Evolutionary conservation across 2,888 invertebrate species (phyloP).

Genomic region (Agrochola lychnidis): DNA sequence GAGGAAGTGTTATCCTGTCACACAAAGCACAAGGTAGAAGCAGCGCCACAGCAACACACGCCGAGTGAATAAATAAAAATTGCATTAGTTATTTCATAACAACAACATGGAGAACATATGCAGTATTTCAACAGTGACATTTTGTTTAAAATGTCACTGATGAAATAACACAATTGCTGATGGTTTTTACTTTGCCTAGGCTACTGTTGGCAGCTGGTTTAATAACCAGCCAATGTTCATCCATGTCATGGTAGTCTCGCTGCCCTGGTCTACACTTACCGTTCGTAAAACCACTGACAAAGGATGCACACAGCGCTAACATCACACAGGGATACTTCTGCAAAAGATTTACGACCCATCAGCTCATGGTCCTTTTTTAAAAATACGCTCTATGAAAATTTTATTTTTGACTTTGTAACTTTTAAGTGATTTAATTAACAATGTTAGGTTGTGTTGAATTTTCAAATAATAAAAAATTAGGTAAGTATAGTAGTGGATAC

Average conservation of each 20-base stretch:
- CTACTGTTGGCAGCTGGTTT: constrained; percentile 78
- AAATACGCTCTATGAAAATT: constrained; percentile 76
- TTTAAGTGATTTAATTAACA: constrained; percentile 62
- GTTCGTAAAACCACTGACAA: constrained; percentile 91
- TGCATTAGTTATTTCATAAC: constrained; percentile 87
- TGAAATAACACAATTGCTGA: constrained; percentile 82
- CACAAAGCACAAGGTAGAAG: constrained; percentile 92
- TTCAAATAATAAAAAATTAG: constrained; percentile 79
- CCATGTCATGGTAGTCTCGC: constrained; percentile 81
- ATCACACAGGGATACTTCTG: constrained; percentile 94
- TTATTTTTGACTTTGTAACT: constrained; percentile 52
- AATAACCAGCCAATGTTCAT: constrained; percentile 76
- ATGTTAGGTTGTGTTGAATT: constrained; percentile 72
- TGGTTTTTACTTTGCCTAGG: constrained; percentile 81
- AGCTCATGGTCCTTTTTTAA: constrained; percentile 88
- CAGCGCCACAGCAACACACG: constrained; percentile 91
- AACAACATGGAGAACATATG: constrained; percentile 80
- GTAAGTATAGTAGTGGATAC: constrained; percentile 90
- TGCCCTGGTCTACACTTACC: constrained; percentile 92
- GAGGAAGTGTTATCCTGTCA: constrained; percentile 91
- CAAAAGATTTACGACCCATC: constrained; percentile 95
- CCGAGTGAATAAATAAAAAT: constrained; percentile 90
- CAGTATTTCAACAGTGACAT: constrained; percentile 80
- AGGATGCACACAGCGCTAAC: constrained; percentile 92
- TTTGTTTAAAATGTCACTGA: constrained; percentile 68